Percentiles rank a stretch among this genome's conserved stretches.
These are phyloP conservation scores for Patella pellucida DNA, from an alignment of 2,888 invertebrate species.

Conservation along the genomic window DNA sequence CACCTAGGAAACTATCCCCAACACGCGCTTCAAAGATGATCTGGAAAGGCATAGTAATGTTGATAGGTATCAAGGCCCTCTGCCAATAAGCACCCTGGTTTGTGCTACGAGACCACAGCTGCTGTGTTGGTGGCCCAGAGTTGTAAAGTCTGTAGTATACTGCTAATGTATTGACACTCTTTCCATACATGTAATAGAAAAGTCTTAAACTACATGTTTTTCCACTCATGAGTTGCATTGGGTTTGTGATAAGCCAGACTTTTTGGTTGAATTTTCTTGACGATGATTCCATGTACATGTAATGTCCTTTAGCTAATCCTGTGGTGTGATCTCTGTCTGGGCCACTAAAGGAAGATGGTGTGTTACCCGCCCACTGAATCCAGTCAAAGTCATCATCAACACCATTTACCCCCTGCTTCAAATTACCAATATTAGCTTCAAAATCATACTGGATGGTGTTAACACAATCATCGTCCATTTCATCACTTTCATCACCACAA, in stretches of 20 bases:
- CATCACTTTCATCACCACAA: constrained; percentile 61
- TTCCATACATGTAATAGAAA: constrained; percentile 63
- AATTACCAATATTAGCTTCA: constrained; percentile 47
- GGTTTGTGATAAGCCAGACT: constrained; percentile 52
- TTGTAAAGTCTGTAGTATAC: constrained; percentile 52
- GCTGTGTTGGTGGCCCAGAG: constrained; percentile 50
- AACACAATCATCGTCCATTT: constrained; percentile 40
- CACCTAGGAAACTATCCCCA: constrained; percentile 57
- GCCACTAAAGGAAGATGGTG: constrained; percentile 43
- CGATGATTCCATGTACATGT: constrained; percentile 58
- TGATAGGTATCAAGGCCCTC: constrained; percentile 43
- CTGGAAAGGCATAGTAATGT: constrained; percentile 47
- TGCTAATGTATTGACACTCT: constrained; percentile 47
- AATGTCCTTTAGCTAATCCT: constrained; percentile 51
- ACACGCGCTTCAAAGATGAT: constrained; percentile 62
- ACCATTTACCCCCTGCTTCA: constrained; percentile 47
- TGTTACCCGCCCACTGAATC: constrained; percentile 37
- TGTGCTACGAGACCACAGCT: constrained; percentile 39
- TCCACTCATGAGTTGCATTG: constrained; percentile 40
- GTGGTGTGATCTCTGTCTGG: constrained; percentile 59
- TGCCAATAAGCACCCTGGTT: constrained; percentile 62
- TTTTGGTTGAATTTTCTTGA: constrained; percentile 44
- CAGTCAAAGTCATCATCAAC: constrained; percentile 61
- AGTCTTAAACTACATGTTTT: constrained; percentile 48
- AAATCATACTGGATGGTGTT: constrained; percentile 51